These are phyloP conservation scores for Cepaea hortensis DNA, from an alignment of 2,888 invertebrate species.

Conservation along the genomic window DNA sequence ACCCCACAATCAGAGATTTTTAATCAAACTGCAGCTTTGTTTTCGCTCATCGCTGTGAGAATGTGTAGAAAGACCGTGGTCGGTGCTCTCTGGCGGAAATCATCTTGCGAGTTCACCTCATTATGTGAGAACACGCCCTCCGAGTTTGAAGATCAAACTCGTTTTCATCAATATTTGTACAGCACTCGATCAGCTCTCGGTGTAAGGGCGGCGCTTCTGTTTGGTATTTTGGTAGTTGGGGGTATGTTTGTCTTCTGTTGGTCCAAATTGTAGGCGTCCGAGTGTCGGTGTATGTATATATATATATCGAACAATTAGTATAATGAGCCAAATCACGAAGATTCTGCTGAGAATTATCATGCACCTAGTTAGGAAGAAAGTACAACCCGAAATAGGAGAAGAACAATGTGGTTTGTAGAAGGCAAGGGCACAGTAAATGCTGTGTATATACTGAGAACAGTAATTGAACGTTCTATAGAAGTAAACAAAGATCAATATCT, in stretches of 20 bases:
- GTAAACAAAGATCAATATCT: no score
- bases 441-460: no score
- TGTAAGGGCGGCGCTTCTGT: background rate
- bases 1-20: conserved; percentile 26
- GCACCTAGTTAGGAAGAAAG: no score
- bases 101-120: conserved; percentile 31
- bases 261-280: background rate
- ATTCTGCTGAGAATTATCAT: no score
- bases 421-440: no score
- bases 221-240: background rate
- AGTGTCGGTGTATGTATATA: background rate
- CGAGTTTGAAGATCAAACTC: conserved; percentile 29
- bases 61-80: conserved; percentile 17
- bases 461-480: no score
- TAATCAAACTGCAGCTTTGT: conserved; percentile 36
- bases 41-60: conserved; percentile 4
- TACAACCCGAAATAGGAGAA: no score
- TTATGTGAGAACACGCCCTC: conserved; percentile 41
- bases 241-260: background rate
- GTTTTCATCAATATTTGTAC: conserved; percentile 41
- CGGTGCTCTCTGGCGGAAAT: conserved; percentile 18
- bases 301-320: background rate
- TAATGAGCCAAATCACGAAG: no score
- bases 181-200: conserved; percentile 1
- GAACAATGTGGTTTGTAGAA: no score